Percentiles rank a stretch among this genome's conserved stretches.
Evolutionary conservation across 2,797 vertebrate species (phyloP).

Genomic region (Tinamus major): DNA sequence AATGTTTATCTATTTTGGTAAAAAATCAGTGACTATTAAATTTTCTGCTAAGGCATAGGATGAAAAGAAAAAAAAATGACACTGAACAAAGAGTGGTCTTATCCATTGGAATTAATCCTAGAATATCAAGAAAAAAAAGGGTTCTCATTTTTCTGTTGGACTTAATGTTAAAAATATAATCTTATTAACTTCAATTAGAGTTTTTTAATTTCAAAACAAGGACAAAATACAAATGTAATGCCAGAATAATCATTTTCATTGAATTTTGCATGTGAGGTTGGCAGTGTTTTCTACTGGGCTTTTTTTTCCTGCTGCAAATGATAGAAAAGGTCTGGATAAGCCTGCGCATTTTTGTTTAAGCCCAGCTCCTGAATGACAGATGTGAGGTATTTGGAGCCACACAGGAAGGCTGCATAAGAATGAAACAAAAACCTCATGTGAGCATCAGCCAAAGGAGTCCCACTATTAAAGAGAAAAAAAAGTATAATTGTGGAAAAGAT

Average conservation of each 20-base stretch:
- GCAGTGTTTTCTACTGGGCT: neutral
- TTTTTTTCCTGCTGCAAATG: neutral
- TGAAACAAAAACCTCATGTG: constrained; percentile 19
- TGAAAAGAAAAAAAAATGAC: neutral
- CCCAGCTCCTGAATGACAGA: neutral
- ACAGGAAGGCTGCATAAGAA: constrained; percentile 1
- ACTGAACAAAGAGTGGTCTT: neutral
- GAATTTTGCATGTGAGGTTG: neutral
- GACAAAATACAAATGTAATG: neutral
- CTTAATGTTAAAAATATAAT: constrained; percentile 16
- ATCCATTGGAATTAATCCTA: constrained; percentile 29
- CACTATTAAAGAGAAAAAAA: neutral
- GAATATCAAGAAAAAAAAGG: constrained; percentile 7
- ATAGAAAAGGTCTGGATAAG: constrained; percentile 6
- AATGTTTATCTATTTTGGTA: constrained; percentile 19
- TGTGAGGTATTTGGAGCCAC: neutral
- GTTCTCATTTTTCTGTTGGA: constrained; percentile 19
- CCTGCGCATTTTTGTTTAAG: constrained; percentile 24
- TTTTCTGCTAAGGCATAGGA: neutral
- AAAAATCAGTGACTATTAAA: constrained; percentile 56
- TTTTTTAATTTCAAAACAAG: neutral
- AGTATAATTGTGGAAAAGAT: neutral
- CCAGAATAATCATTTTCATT: neutral
- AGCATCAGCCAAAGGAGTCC: neutral
- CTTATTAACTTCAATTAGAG: neutral